A percentile compares a stretch with the other conserved stretches of the same genome.
phyloP scores from a whole-genome alignment of 2,888 invertebrate genomes.

The Therioaphis trifolii region DNA sequence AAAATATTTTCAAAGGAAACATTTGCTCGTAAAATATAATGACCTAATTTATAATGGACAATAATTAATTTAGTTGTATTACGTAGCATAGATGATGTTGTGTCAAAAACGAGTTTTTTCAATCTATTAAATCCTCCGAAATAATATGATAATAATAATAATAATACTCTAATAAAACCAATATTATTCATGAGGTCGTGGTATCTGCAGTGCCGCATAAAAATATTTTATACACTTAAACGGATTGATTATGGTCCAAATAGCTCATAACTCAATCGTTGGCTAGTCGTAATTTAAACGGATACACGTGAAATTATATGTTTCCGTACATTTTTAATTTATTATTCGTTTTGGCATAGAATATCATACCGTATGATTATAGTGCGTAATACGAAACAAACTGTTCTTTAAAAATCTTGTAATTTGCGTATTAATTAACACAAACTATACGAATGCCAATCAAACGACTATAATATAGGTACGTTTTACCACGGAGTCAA shows the following conservation, averaged over 20 bases:
- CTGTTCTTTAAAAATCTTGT: not conserved
- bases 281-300: not conserved
- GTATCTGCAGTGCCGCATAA: not conserved
- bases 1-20: conserved; percentile 39
- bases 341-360: not conserved
- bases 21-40: conserved; percentile 47
- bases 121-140: not conserved
- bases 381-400: not conserved
- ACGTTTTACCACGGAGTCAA: too few relatives aligned
- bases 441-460: not conserved
- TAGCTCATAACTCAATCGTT: conserved; percentile 19
- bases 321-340: conserved; percentile 14
- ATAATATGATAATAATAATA: not conserved
- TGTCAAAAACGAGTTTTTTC: conserved; percentile 40
- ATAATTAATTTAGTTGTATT: not conserved
- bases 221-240: not conserved
- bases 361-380: conserved; percentile 11
- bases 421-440: conserved; percentile 25
- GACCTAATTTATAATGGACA: conserved; percentile 22
- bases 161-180: conserved; percentile 10
- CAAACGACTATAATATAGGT: not conserved
- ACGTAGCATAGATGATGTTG: not conserved
- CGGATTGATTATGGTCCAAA: conserved; percentile 22
- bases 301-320: not conserved
- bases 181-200: not conserved